phyloP scores from a whole-genome alignment of 2,113 vertebrate genomes.

The Bettongia penicillata region DNA sequence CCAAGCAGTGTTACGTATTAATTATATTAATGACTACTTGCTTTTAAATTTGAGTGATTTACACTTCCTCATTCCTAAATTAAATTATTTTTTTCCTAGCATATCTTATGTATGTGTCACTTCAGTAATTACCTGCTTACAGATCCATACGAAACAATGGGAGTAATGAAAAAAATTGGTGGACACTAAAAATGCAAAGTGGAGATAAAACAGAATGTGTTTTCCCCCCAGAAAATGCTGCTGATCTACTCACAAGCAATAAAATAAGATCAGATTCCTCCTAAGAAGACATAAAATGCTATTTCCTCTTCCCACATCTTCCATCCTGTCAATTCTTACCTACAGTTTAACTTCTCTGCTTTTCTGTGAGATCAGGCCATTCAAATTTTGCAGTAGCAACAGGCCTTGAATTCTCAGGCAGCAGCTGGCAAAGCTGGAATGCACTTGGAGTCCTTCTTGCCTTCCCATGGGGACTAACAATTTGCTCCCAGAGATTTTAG shows the following conservation, averaged over 20 bases:
- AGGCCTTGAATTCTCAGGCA: not conserved
- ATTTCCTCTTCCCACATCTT: not conserved
- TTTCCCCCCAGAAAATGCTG: not conserved
- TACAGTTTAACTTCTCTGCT: not conserved
- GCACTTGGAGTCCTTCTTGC: conserved; percentile 24
- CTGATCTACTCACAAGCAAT: not conserved
- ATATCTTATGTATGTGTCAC: not conserved
- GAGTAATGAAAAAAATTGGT: not conserved
- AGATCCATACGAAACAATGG: not conserved
- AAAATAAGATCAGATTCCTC: not conserved
- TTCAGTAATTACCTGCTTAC: not conserved
- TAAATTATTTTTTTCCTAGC: not conserved
- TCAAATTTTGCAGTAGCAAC: not conserved
- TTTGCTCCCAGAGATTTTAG: conserved; percentile 11
- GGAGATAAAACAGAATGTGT: not conserved
- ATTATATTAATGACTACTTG: not conserved
- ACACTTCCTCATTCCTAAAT: not conserved
- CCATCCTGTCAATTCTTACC: not conserved
- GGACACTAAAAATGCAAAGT: not conserved
- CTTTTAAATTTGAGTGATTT: not conserved
- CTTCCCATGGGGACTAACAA: not conserved
- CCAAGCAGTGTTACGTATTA: not conserved
- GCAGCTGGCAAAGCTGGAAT: not conserved
- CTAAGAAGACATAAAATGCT: not conserved
- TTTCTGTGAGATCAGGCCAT: not conserved